Conservation (phyloP, 2,888 invertebrate genomes). For the Andrena marginata region DNA sequence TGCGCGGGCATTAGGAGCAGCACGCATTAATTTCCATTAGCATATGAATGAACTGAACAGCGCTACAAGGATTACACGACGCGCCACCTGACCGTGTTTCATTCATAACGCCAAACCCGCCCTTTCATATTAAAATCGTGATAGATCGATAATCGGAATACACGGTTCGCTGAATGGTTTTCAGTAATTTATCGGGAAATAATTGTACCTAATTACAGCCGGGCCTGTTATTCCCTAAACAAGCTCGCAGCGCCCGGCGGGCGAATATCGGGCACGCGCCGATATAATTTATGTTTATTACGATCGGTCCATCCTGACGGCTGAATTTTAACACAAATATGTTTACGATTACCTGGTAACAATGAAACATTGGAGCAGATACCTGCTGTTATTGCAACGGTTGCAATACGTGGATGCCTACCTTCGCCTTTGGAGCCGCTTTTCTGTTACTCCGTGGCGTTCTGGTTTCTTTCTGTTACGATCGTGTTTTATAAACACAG, state of each 20-base stretch:
- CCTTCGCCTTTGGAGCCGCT: no score
- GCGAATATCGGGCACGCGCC: background rate
- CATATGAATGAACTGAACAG: conserved; percentile 57
- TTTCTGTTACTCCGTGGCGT: no score
- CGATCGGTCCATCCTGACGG: background rate
- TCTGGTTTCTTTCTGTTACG: no score
- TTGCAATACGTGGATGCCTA: no score
- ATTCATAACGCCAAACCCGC: conserved; percentile 38
- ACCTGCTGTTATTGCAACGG: no score
- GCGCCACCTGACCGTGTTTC: conserved; percentile 14
- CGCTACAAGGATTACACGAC: conserved; percentile 39
- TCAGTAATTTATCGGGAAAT: conserved; percentile 18
- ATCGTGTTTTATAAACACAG: no score
- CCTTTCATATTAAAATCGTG: conserved; percentile 58
- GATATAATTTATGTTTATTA: background rate
- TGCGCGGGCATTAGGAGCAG: conserved; percentile 37
- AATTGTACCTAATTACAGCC: conserved; percentile 4
- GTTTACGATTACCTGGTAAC: no score
- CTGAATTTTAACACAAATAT: no score
- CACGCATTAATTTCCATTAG: conserved; percentile 63
- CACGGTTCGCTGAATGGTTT: conserved; percentile 2
- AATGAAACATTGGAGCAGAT: no score
- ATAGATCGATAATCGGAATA: conserved; percentile 47
- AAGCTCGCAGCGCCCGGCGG: background rate
- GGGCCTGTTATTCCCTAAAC: background rate